Base-by-base conservation (phyloP, 2,113 vertebrate genomes). In the Ifrita kowaldi region DNA sequence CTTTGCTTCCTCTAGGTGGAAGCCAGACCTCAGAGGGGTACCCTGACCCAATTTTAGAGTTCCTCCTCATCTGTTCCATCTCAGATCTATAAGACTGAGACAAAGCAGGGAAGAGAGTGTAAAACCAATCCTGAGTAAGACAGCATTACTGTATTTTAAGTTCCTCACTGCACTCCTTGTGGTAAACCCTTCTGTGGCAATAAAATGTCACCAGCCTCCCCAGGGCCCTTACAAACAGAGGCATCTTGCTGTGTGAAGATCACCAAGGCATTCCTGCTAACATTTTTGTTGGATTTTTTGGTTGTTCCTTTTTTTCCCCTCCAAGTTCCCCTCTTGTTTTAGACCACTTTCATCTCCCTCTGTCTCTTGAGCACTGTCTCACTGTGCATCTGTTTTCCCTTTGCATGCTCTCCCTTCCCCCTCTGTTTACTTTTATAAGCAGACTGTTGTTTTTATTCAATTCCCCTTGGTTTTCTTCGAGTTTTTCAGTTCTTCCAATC, bases 391-490 rank as follows among this genome's bases (percentile, higher is more conserved):
- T 98, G 97, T 87, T 97, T 98, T 95, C 93, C 90, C 60, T 98
- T 97, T 96, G 70, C 80, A 44, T 91, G 56, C 77, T 92, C 65
- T 81, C 74, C 53, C 83, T 93, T 89, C 89, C 87, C 86, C 84
- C 76, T 92, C 21, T 95, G 96, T 97, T 98, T 98, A 96, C 93
- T 97, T 97, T 97, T 95, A 70, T 28, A 82, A 96, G 96, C 73
- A 96, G 95, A 89, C 18, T 86, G 93, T 89, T 89, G 86, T 95
- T 97, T 97, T 96, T 95, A 95, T 92, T 91, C 94, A 71, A 87
- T 87, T 82, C 92, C 74, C 82, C 27, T 94, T 79, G 91, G 90
- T 74, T 96, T 97, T 95, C 86, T 87, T 95, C 24, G 64, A 76
- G 57, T 73, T 96, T 95, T 93, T 75, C 83, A 76, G 76, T 93